Conservation (phyloP, 1,140 invertebrate species). For the Sycophaga agraensis region DNA sequence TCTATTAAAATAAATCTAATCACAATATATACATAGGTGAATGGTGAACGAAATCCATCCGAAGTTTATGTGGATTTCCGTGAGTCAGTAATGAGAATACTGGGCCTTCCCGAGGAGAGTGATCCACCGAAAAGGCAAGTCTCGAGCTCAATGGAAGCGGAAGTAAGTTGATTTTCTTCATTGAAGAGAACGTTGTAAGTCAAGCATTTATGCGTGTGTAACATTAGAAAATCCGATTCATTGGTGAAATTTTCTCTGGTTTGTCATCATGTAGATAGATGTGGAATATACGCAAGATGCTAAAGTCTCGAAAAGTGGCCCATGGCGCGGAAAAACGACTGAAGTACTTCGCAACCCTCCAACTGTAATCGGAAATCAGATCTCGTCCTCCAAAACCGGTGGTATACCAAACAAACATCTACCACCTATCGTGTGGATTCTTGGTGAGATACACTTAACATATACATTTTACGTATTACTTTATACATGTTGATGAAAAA, state of each 20-base stretch:
- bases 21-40: too few species aligned
- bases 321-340: too few species aligned
- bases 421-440: slow-evolving; percentile 75
- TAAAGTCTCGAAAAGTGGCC: too few species aligned
- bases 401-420: slow-evolving; percentile 49
- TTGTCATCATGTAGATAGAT: too few species aligned
- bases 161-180: slow-evolving; percentile 36
- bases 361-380: not conserved
- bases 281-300: too few species aligned
- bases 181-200: not conserved
- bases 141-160: slow-evolving; percentile 45
- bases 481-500: too few species aligned
- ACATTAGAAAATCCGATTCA: too few species aligned
- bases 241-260: too few species aligned
- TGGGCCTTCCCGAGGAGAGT: slow-evolving; percentile 64
- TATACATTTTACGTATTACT: too few species aligned
- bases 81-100: slow-evolving; percentile 69
- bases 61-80: slow-evolving; percentile 82
- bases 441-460: too few species aligned
- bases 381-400: slow-evolving; percentile 39
- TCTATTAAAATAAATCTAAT: too few species aligned
- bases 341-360: too few species aligned
- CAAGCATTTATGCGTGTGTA: not conserved
- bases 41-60: slow-evolving; percentile 78
- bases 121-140: not conserved